Base-by-base conservation (phyloP, 2,888 invertebrate species). In the Yponomeuta evonymella region DNA sequence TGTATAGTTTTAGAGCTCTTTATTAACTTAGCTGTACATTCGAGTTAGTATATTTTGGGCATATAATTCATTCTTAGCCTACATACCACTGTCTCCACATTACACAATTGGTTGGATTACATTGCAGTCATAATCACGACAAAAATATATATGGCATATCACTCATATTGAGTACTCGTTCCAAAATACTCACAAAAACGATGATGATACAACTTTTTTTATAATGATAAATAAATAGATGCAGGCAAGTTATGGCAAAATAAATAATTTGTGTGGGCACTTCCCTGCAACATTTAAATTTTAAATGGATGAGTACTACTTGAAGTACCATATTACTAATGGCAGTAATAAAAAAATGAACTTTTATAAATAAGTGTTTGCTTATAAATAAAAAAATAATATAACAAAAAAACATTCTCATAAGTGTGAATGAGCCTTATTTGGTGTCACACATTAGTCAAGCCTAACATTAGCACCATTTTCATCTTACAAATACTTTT, bases 21-120 rank as follows among this genome's bases (percentile, higher is more conserved):
- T 92, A 92, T 92, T 93, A 87, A 90, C 89, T 90, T 92, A 91
- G 91, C 93, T 93, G 92, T 93, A 93, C 92, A 92, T 91, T 92
- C 89, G 89, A 92, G 92, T 92, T 93, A 92, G 92, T 93, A 91
- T 91, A 90, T 84, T 88, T 90, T 90, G 90, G 92, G 92, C 90
- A 91, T 89, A 91, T 91, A 88, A 86, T 87, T 85, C 83, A 86
- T 89, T 84, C 90, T 91, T 90, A 91, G 79, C 84, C 89, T 89
- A 91, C 82, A 82, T 88, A 86, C 86, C 86, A 82, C 84, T 86
- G 83, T 77, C 82, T 84, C 81, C 81, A 84, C 84, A 78, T 85
- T 43, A 43, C 43, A 82, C 80, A 84, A 83, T 83, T 83, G 84
- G 79, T 86, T 88, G 87, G 82, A 84, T 87, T 85, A 86, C 86